These are phyloP conservation scores for Pithys albifrons DNA, from an alignment of 2,113 vertebrate genomes.

Conservation along the genomic window DNA sequence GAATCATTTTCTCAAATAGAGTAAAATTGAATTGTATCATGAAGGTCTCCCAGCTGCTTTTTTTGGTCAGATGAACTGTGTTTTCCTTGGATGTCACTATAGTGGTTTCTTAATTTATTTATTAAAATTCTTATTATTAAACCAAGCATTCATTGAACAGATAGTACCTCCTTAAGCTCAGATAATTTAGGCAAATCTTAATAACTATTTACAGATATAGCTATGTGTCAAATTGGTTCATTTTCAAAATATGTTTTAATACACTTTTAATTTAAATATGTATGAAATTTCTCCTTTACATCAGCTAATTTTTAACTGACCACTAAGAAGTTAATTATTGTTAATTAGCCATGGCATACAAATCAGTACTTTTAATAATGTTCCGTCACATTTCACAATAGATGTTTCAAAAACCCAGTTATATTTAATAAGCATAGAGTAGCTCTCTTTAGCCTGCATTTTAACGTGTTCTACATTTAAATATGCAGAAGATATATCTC, in stretches of 20 bases:
- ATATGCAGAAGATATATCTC: background rate
- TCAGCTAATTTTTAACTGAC: background rate
- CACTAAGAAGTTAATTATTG: background rate
- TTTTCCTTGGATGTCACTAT: background rate
- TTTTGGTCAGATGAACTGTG: background rate
- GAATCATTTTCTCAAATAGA: background rate
- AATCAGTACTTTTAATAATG: background rate
- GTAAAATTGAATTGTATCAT: background rate
- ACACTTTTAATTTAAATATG: background rate
- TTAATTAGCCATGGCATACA: background rate
- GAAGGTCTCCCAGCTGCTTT: background rate
- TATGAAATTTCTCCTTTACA: background rate
- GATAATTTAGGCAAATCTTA: background rate
- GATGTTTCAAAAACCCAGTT: background rate
- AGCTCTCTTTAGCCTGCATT: conserved; percentile 20
- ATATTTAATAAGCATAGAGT: background rate
- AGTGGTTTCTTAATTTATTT: background rate
- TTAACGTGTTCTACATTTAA: conserved; percentile 23
- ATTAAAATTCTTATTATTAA: background rate
- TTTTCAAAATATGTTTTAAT: background rate
- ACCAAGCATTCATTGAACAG: background rate
- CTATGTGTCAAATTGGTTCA: background rate
- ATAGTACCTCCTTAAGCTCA: background rate
- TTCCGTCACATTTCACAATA: conserved; percentile 6
- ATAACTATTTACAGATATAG: background rate